Percentiles rank a stretch among this genome's conserved stretches.
These are phyloP conservation scores for Nothoprocta pentlandii DNA, from an alignment of 2,113 vertebrate genomes.

Conservation along the genomic window DNA sequence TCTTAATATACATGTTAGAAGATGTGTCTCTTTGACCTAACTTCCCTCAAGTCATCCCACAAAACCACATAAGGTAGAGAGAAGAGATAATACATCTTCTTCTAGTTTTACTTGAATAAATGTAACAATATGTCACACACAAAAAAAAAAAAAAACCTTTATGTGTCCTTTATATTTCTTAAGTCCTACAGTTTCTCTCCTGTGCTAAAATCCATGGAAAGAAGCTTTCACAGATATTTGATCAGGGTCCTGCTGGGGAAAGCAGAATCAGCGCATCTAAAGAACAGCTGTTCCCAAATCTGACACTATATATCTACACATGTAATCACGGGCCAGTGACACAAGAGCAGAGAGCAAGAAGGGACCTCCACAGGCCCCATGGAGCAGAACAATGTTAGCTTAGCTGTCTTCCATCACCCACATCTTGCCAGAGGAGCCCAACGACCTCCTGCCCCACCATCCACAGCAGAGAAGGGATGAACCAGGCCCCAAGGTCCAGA, in stretches of 20 bases:
- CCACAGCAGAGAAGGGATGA: not conserved
- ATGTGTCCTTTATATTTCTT: not conserved
- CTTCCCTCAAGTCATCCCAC: slow-evolving; percentile 43
- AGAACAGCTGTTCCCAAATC: not conserved
- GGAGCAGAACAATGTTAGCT: slow-evolving; percentile 3
- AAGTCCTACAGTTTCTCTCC: not conserved
- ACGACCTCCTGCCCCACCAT: fast-evolving
- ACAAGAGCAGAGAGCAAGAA: not conserved
- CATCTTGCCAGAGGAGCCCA: fast-evolving
- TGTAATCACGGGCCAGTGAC: not conserved
- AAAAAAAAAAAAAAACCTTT: not conserved
- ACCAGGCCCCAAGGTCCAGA: not conserved
- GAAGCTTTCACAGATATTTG: not conserved
- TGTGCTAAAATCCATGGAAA: not conserved
- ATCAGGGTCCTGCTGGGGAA: not conserved
- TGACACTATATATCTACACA: fast-evolving
- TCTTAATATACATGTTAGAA: slow-evolving; percentile 31
- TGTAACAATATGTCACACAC: not conserved
- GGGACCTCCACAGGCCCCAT: not conserved
- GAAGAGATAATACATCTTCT: slow-evolving; percentile 33
- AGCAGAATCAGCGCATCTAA: not conserved
- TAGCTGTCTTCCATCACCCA: not conserved
- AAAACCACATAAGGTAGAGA: slow-evolving; percentile 50
- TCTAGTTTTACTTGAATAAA: not conserved
- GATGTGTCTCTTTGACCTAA: slow-evolving; percentile 6